Evolutionary conservation across 2,888 invertebrate species (phyloP).

Genomic region (Gibbula magus): DNA sequence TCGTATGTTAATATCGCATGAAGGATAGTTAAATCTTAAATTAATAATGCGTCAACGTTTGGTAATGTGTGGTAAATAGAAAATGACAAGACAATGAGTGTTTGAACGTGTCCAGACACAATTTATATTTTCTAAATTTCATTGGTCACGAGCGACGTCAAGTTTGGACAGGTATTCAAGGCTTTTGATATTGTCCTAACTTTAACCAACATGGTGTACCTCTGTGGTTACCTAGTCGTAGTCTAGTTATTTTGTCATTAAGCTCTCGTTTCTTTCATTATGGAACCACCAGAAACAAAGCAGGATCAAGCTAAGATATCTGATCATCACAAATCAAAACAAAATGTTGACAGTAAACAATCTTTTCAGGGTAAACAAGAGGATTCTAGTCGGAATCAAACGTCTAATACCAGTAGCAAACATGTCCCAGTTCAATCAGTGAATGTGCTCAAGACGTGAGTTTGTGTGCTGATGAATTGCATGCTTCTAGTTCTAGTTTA

Average conservation of each 20-base stretch:
- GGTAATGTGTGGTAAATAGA: too few relatives aligned
- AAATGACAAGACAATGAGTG: not conserved
- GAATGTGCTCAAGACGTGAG: slow-evolving; percentile 9
- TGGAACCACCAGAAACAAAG: not conserved
- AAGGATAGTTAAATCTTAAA: too few relatives aligned
- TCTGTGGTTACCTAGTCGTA: not conserved
- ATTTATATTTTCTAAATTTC: not conserved
- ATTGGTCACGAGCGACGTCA: not conserved
- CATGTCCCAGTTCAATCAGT: slow-evolving; percentile 4
- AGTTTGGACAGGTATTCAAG: slow-evolving; percentile 1
- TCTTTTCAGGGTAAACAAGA: not conserved
- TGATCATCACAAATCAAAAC: not conserved
- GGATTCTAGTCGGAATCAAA: not conserved
- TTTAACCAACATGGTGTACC: not conserved
- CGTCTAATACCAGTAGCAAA: not conserved
- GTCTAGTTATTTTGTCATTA: not conserved
- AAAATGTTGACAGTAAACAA: slow-evolving; percentile 6
- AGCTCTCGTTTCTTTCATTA: too few relatives aligned
- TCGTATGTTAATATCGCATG: too few relatives aligned
- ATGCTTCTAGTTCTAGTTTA: too few relatives aligned
- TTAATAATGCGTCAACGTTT: too few relatives aligned
- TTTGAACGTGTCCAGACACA: not conserved
- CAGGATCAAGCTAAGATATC: not conserved
- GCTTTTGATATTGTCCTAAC: not conserved
- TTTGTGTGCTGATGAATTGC: not conserved